These are phyloP conservation scores for Timema cristinae DNA, from an alignment of 2,888 invertebrate species.

Conservation along the genomic window DNA sequence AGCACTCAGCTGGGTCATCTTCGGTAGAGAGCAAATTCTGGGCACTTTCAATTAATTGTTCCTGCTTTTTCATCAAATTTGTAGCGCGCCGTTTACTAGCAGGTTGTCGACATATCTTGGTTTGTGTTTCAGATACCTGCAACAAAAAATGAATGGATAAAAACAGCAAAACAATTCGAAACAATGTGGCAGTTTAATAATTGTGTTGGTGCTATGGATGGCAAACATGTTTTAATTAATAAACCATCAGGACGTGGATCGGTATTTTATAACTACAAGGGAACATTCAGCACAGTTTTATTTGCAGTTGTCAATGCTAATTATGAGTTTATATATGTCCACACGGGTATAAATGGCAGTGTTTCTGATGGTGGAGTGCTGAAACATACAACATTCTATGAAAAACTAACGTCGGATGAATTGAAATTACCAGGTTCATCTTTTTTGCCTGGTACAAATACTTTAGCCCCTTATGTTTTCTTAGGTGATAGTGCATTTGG, in stretches of 20 bases:
- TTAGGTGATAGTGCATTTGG: slow-evolving; percentile 31
- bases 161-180: slow-evolving; percentile 6
- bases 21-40: neutral
- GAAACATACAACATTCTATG: slow-evolving; percentile 26
- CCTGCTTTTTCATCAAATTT: neutral
- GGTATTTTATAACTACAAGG: slow-evolving; percentile 11
- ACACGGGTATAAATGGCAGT: slow-evolving; percentile 7
- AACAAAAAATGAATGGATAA: neutral
- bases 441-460: slow-evolving; percentile 14
- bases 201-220: neutral
- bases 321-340: slow-evolving; percentile 11
- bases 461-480: slow-evolving; percentile 29
- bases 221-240: neutral
- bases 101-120: slow-evolving; percentile 3
- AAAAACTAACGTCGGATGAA: slow-evolving; percentile 20
- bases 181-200: neutral
- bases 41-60: neutral
- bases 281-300: slow-evolving; percentile 1
- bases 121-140: slow-evolving; percentile 7
- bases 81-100: neutral
- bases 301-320: slow-evolving; percentile 6
- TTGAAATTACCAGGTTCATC: slow-evolving; percentile 24
- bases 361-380: slow-evolving; percentile 12
- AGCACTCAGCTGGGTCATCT: neutral
- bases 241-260: slow-evolving; percentile 5